Evolutionary conservation across 2,113 vertebrate species (phyloP), one percentile per base, ranked within the genome.

Genomic region (Clarias batrachus): DNA sequence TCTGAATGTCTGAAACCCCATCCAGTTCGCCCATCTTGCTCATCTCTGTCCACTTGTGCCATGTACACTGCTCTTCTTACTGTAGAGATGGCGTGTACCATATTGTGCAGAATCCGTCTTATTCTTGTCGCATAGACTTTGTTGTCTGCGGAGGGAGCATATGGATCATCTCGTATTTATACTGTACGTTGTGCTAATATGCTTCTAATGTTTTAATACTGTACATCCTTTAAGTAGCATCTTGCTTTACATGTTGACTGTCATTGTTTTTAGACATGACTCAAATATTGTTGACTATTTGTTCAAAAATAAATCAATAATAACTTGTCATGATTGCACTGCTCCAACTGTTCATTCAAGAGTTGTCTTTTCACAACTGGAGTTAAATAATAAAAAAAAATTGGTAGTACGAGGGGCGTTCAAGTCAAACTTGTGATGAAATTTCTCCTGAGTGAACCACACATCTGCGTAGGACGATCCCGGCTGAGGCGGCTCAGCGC

Each of bases 1-100:
- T 23, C 56, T 37, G 78, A 80, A 56, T 62, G 57, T 37, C 59
- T 23, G 23, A 81, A 81, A 81, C 41, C 57, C 59, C 78, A 81
- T 59, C 77, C 1, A 6, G 27, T 80, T 80, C 12, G 11, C 0
- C 8, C 56, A 59, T 78, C 74, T 9, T 78, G n/a, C 74, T 30
- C 21, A 11, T 13, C 56, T 21, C 19, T 79, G n/a, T 27, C 57
- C 8, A 33, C 77, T 56, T 27, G 27, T 57, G 13, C 76, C 54
- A 17, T 79, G 8, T 17, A 59, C 6, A 16, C 54, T 79, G 54
- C 52, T 59, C 27, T 11, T 59, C 77, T 21, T 59, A 7, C 3
- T 76, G 10, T 52, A 10, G 37, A 73, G 8, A 23, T 10, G 70
- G 19, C 23, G 37, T 48, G 48, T 48, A 48, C 41, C 33, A 16